Base-by-base conservation (phyloP, 1,140 invertebrate genomes). In the Drosophila truncata region DNA sequence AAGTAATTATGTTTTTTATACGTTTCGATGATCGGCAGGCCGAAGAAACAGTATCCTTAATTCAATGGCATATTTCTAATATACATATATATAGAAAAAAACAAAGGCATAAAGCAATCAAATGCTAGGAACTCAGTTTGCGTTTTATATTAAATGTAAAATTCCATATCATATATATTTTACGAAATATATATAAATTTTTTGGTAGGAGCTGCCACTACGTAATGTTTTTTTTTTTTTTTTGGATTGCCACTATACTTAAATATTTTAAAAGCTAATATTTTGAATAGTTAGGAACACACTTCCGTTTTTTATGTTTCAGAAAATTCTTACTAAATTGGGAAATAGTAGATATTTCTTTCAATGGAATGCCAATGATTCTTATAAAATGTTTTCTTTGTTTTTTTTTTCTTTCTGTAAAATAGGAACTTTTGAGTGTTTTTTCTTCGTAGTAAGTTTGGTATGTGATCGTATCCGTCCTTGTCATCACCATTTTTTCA, bases 91-190 rank as follows among this genome's bases (percentile, higher is more conserved):
- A 52, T 31, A 31, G 3, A 29, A 52, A 60, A 79, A 91, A 91
- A 91, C 82, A 91, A 91, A 91, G 83, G 87, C 87, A 91, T 87
- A 91, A 91, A 91, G 87, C 87, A 91, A 83, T 91, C 73, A 75
- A 78, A 83, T 91, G 87, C 87, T 91, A 91, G 87, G 87, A 91
- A 91, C 87, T 91, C 78, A 91, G 82, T 91, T 91, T 91, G 63
- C 69, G 60, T 87, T 73, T 87, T 60, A 77, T 52, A 33, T 63
- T 86, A 76, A 71, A 66, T 71, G 67, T 70, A 62, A 70, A 23
- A 35, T 50, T 72, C 20, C 50, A 16, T 80, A 33, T 76, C 47
- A 63, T 49, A 57, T 81, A 37, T 59, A 31, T 52, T 23, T 39
- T 13, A 39, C 49, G 37, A 57, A 39, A 73, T 73, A 50, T 58